These are phyloP conservation scores for Phyllotreta cruciferae DNA, from an alignment of 2,888 invertebrate species.

Conservation along the genomic window DNA sequence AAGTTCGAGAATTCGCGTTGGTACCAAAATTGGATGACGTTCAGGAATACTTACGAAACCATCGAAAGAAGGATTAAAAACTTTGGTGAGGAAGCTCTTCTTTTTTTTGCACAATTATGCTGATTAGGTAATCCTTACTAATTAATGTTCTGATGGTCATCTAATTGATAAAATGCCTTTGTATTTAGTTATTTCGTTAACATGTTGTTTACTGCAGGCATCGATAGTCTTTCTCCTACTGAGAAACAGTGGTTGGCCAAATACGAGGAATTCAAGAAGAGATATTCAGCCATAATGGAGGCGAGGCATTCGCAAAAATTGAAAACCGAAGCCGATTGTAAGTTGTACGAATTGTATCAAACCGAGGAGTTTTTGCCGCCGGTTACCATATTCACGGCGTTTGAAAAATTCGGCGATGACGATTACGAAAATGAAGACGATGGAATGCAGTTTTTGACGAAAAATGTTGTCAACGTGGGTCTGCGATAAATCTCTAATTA, in stretches of 20 bases:
- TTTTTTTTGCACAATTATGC: too few relatives aligned
- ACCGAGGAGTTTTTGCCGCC: constrained; percentile 40
- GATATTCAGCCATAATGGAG: constrained; percentile 39
- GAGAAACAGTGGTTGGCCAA: constrained; percentile 43
- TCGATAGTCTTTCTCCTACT: constrained; percentile 26
- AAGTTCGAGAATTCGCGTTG: constrained; percentile 45
- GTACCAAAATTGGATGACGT: constrained; percentile 45
- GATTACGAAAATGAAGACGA: too few relatives aligned
- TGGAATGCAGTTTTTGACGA: too few relatives aligned
- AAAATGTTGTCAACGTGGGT: too few relatives aligned
- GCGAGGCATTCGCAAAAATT: constrained; percentile 31
- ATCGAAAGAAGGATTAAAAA: constrained; percentile 39
- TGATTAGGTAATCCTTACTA: too few relatives aligned
- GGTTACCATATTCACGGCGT: constrained; percentile 39
- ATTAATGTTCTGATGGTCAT: too few relatives aligned
- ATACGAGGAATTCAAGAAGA: constrained; percentile 45
- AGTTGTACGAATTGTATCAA: constrained; percentile 41
- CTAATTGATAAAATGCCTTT: too few relatives aligned
- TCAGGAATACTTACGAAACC: constrained; percentile 41
- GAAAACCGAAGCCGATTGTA: constrained; percentile 34
- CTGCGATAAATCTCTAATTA: too few relatives aligned
- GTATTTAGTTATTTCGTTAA: too few relatives aligned
- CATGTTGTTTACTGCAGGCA: constrained; percentile 30
- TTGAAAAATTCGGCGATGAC: too few relatives aligned
- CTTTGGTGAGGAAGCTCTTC: background rate